phyloP scores from a whole-genome alignment of 2,888 invertebrate species.

The Napeogenes inachia region DNA sequence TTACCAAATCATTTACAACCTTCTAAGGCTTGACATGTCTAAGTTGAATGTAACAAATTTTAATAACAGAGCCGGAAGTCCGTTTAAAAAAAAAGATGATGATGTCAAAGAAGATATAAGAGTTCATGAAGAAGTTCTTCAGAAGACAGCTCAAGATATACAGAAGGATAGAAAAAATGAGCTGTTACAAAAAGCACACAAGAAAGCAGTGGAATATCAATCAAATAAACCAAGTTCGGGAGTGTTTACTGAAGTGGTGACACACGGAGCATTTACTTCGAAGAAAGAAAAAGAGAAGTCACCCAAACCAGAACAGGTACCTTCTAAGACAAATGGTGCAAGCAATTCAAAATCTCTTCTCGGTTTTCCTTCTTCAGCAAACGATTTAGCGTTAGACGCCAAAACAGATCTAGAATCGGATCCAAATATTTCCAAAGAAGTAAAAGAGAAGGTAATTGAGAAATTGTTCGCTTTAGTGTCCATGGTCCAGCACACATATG shows the following conservation, averaged over 20 bases:
- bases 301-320: conserved; percentile 42
- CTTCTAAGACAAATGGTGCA: conserved; percentile 40
- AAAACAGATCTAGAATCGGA: conserved; percentile 71
- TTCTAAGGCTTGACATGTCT: conserved; percentile 49
- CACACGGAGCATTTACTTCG: conserved; percentile 65
- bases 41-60: conserved; percentile 63
- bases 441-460: conserved; percentile 67
- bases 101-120: conserved; percentile 36
- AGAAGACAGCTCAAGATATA: conserved; percentile 55
- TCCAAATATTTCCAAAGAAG: conserved; percentile 59
- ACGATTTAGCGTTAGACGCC: conserved; percentile 66
- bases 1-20: conserved; percentile 40
- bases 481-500: conserved; percentile 70
- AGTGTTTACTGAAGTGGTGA: conserved; percentile 67
- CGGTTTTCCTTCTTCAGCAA: conserved; percentile 70
- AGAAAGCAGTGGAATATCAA: conserved; percentile 66
- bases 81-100: conserved; percentile 43
- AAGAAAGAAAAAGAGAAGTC: conserved; percentile 51
- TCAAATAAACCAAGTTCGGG: conserved; percentile 63
- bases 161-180: conserved; percentile 66
- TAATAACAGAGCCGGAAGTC: conserved; percentile 50
- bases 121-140: conserved; percentile 55
- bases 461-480: conserved; percentile 65
- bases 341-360: conserved; percentile 57
- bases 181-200: conserved; percentile 59